phyloP scores from a whole-genome alignment of 2,888 invertebrate species.

The Rhamphomyia laevipes region DNA sequence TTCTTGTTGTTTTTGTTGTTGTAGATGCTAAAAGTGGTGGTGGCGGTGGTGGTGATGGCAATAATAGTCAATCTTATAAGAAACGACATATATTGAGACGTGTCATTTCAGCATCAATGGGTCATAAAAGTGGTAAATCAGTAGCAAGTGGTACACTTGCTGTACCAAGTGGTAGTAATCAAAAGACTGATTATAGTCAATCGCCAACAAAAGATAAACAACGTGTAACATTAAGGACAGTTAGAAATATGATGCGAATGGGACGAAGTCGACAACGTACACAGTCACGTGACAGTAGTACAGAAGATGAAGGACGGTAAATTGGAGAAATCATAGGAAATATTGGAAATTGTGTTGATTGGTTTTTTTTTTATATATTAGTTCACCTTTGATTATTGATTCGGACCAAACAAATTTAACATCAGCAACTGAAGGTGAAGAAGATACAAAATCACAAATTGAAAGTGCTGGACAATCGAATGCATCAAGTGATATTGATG shows the following conservation, averaged over 20 bases:
- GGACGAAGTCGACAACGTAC: conserved; percentile 24
- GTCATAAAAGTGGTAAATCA: not conserved
- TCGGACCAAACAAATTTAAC: conserved; percentile 19
- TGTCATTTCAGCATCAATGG: conserved; percentile 22
- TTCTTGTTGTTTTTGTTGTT: too few relatives aligned
- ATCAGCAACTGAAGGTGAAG: conserved; percentile 20
- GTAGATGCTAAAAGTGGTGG: conserved; percentile 15
- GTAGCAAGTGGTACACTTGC: not conserved
- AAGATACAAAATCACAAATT: conserved; percentile 13
- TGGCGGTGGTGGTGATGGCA: conserved; percentile 8
- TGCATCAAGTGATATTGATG: conserved; percentile 28
- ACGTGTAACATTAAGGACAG: conserved; percentile 23
- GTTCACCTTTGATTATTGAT: conserved; percentile 22
- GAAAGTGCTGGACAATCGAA: conserved; percentile 26
- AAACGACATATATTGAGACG: conserved; percentile 23
- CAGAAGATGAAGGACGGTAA: conserved; percentile 31
- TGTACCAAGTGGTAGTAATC: conserved; percentile 2
- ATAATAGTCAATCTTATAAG: conserved; percentile 16
- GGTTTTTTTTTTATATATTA: conserved; percentile 5
- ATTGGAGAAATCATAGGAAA: conserved; percentile 5
- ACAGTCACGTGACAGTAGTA: conserved; percentile 29
- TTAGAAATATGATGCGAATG: conserved; percentile 28
- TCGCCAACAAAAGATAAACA: conserved; percentile 17
- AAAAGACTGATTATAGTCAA: conserved; percentile 22
- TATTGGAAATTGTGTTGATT: not conserved